Base-by-base conservation (phyloP, 2,113 vertebrate genomes). In the Nothoprocta perdicaria region DNA sequence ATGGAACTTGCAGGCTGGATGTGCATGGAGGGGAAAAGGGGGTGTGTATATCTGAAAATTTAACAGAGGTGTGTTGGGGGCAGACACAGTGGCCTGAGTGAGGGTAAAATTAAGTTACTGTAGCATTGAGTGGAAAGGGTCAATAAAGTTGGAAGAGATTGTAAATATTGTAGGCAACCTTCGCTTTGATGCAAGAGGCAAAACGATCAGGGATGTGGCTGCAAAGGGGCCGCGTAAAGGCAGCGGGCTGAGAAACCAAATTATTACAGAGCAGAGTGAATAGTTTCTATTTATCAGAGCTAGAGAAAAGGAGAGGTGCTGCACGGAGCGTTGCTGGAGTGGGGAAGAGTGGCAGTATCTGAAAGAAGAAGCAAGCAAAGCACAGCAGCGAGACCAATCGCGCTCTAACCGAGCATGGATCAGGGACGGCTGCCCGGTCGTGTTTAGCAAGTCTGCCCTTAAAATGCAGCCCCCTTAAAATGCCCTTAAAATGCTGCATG, bases 371-470 rank as follows among this genome's bases (percentile, higher is more conserved):
- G 55, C 5, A 6, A 78, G 33, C 14, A 61, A 75, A 84, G 78
- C 10, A 0, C 16, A 14, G 66, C 11, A 60, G 22, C 0, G 2
- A 62, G 27, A 63, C 1, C n/a, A 35, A 10, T 67, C 10, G 2
- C 8, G 29, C 60, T 81, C 72, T 50, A n/a, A 65, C 0, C 3
- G 22, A 12, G 66, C 53, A 18, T 14, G 76, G 38, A 50, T 41
- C n/a, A 35, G n/a, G 27, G n/a, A 35, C 53, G 14, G 35, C 22
- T 41, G 0, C 16, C 88, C 1, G 0, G 11, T 76, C 14, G 22
- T 61, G 55, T 52, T 69, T 23, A 62, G 24, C 31, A 45, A 50
- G 45, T 45, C 69, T 73, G 17, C 50, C 45, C 27, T 86, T 60
- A 12, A 75, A 55, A 12, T 68, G 40, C 29, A 50, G 50, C 72